Evolutionary conservation across 2,888 invertebrate species (phyloP).

Genomic region (Andrena bicolor): DNA sequence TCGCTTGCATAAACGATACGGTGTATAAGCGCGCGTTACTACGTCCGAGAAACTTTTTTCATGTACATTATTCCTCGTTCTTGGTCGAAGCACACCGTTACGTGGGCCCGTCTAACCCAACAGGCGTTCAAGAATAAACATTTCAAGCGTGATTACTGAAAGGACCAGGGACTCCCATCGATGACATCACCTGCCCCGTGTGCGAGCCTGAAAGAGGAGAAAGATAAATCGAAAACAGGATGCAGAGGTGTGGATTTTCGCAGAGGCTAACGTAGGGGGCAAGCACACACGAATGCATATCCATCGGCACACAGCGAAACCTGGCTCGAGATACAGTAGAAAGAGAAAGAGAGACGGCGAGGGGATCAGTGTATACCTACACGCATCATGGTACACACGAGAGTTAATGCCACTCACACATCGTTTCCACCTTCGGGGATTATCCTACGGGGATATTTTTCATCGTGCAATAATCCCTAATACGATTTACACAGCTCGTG

Average conservation of each 20-base stretch:
- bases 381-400: constrained; percentile 62
- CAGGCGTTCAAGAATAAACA: constrained; percentile 19
- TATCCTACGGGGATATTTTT: constrained; percentile 84
- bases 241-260: constrained; percentile 78
- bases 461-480: constrained; percentile 85
- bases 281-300: constrained; percentile 20
- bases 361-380: constrained; percentile 68
- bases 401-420: constrained; percentile 82
- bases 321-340: constrained; percentile 32
- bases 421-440: constrained; percentile 79
- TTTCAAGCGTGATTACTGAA: constrained; percentile 50
- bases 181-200: constrained; percentile 65
- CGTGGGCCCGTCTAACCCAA: background rate
- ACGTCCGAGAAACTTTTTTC: background rate
- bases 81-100: background rate
- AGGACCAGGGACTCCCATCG: constrained; percentile 44
- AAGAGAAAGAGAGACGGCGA: constrained; percentile 67
- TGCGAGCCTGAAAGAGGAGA: constrained; percentile 70
- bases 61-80: background rate
- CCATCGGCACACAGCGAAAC: constrained; percentile 18
- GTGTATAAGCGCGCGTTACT: background rate
- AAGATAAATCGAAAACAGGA: constrained; percentile 79
- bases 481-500: constrained; percentile 84
- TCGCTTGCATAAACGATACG: too few species aligned
- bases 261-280: constrained; percentile 59